A percentile compares a stretch with the other conserved stretches of the same genome.
These are phyloP conservation scores for Rhorus exstirpatorius DNA, from an alignment of 2,888 invertebrate species.

Conservation along the genomic window DNA sequence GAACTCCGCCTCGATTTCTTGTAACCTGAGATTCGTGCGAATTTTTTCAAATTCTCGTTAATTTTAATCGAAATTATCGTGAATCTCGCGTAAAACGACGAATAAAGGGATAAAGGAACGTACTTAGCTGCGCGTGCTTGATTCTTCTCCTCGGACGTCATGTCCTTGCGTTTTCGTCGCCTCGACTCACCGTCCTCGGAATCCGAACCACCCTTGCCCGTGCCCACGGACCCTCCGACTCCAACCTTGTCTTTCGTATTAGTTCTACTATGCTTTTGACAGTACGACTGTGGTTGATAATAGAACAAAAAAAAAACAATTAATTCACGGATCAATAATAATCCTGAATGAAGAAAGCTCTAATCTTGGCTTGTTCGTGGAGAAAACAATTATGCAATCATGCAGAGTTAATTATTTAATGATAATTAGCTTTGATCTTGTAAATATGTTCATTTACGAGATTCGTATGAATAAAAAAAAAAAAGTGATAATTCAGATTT, in stretches of 20 bases:
- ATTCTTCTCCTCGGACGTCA: slow-evolving; percentile 98
- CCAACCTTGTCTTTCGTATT: slow-evolving; percentile 93
- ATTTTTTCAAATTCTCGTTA: neutral
- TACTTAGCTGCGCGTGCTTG: slow-evolving; percentile 94
- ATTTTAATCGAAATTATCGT: slow-evolving; percentile 12
- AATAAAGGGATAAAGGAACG: slow-evolving; percentile 69
- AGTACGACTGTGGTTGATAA: slow-evolving; percentile 91
- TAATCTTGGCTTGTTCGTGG: too few relatives aligned
- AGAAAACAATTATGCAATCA: too few relatives aligned
- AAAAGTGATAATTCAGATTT: too few relatives aligned
- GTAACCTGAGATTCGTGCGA: slow-evolving; percentile 87
- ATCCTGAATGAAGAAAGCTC: too few relatives aligned
- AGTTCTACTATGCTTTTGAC: slow-evolving; percentile 97
- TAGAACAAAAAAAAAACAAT: slow-evolving; percentile 62
- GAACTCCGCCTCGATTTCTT: slow-evolving; percentile 97
- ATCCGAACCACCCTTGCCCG: slow-evolving; percentile 88
- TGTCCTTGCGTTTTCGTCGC: slow-evolving; percentile 94
- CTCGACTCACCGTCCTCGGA: slow-evolving; percentile 93
- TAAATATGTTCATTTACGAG: too few relatives aligned
- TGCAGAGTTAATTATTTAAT: too few relatives aligned
- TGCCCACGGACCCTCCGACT: slow-evolving; percentile 81
- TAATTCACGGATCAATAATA: neutral
- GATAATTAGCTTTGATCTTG: too few relatives aligned
- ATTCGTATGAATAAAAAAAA: too few relatives aligned
- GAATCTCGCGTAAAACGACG: slow-evolving; percentile 21